These are phyloP conservation scores for Belonocnema kinseyi DNA, from an alignment of 1,140 invertebrate species.

Conservation along the genomic window DNA sequence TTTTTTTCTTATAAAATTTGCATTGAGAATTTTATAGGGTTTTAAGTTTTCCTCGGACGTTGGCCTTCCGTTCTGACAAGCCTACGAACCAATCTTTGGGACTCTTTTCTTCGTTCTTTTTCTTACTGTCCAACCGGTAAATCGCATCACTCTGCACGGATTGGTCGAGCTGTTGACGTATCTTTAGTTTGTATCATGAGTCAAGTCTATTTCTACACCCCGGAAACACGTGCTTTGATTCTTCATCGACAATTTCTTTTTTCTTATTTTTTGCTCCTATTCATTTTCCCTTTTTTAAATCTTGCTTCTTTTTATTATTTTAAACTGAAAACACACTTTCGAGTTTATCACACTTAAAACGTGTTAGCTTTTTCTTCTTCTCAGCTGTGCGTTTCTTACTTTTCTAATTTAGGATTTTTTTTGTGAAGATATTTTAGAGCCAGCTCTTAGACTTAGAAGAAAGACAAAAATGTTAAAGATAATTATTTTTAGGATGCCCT, in stretches of 20 bases:
- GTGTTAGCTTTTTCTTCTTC: no score
- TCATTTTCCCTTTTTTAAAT: neutral
- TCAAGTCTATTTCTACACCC: conserved; percentile 19
- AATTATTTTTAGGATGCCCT: no score
- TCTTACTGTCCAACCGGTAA: conserved; percentile 19
- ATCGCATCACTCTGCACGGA: conserved; percentile 26
- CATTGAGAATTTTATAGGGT: no score
- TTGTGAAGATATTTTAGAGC: no score
- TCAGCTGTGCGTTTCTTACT: no score
- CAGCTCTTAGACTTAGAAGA: no score
- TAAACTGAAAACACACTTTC: neutral
- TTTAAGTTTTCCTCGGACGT: conserved; percentile 21
- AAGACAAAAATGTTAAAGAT: no score
- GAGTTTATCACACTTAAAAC: no score
- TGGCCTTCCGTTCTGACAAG: conserved; percentile 21
- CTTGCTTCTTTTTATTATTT: neutral
- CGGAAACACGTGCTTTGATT: conserved; percentile 21
- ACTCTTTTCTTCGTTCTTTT: conserved; percentile 4
- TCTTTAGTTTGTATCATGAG: neutral
- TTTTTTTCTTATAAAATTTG: no score
- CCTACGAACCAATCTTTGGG: conserved; percentile 7
- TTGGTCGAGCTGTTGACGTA: conserved; percentile 23
- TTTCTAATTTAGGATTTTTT: no score
- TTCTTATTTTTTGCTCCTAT: neutral
- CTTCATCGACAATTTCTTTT: conserved; percentile 1